phyloP scores from a whole-genome alignment of 2,113 vertebrate genomes.

The Plotosus lineatus region DNA sequence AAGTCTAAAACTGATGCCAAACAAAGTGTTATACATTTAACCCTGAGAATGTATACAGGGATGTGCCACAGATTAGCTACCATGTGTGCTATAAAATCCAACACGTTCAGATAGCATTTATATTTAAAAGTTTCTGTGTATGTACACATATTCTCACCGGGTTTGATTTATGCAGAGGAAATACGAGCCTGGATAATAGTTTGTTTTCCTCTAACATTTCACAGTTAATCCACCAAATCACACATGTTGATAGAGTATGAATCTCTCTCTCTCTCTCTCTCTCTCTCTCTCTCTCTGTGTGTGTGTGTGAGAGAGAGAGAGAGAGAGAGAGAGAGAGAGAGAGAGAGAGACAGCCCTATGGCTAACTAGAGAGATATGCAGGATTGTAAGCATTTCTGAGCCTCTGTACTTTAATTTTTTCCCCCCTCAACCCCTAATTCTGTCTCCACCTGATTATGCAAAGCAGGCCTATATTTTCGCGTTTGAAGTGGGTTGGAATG shows the following conservation, averaged over 20 bases:
- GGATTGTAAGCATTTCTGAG: conserved; percentile 61
- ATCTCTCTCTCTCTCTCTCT: too few species aligned
- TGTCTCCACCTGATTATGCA: conserved; percentile 79
- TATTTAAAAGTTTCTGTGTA: not conserved
- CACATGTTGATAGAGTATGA: conserved; percentile 15
- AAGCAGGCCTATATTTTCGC: conserved; percentile 76
- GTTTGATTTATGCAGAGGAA: not conserved
- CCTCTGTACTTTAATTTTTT: conserved; percentile 73
- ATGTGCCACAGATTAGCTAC: not conserved
- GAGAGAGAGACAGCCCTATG: conserved; percentile 18
- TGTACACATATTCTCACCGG: not conserved
- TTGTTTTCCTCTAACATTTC: conserved; percentile 10
- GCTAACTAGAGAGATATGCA: conserved; percentile 11
- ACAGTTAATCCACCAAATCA: conserved; percentile 13
- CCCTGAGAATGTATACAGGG: not conserved
- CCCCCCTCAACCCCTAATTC: conserved; percentile 64
- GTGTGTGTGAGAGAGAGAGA: too few species aligned
- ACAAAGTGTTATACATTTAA: not conserved
- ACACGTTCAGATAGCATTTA: not conserved
- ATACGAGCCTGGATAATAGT: not conserved
- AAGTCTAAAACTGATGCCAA: not conserved
- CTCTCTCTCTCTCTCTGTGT: too few species aligned
- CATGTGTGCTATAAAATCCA: not conserved
- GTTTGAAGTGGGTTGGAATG: conserved; percentile 74
- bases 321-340: not conserved